A percentile compares a stretch with the other conserved stretches of the same genome.
phyloP scores from a whole-genome alignment of 1,140 invertebrate species.

The Trypoxylus dichotomus region DNA sequence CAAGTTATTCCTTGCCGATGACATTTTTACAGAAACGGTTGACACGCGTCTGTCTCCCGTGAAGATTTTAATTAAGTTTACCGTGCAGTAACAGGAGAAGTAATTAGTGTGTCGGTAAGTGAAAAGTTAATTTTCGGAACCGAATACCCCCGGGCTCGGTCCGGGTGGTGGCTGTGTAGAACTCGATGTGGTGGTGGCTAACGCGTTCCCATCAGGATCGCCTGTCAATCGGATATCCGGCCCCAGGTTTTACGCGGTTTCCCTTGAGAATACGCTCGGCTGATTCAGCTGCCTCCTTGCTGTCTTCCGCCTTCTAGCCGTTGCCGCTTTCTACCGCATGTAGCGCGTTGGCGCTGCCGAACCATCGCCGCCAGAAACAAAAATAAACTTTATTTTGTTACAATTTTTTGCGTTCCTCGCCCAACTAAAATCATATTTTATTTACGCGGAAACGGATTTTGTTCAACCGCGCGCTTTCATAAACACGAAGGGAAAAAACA shows the following conservation, averaged over 20 bases:
- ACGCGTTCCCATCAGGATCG: slow-evolving; percentile 33
- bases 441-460: slow-evolving; percentile 18
- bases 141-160: slow-evolving; percentile 17
- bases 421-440: slow-evolving; percentile 25
- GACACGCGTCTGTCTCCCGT: background rate
- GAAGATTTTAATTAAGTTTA: slow-evolving; percentile 29
- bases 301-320: background rate
- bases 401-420: slow-evolving; percentile 12
- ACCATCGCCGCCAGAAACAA: slow-evolving; percentile 7
- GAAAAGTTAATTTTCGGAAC: slow-evolving; percentile 31
- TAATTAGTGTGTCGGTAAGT: slow-evolving; percentile 32
- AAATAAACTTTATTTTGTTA: slow-evolving; percentile 24
- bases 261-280: slow-evolving; percentile 36
- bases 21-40: background rate
- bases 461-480: background rate
- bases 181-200: slow-evolving; percentile 22
- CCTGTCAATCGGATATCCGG: slow-evolving; percentile 42
- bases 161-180: background rate
- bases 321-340: background rate
- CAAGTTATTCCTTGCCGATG: background rate
- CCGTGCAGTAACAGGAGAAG: slow-evolving; percentile 16
- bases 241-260: slow-evolving; percentile 37
- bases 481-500: background rate
- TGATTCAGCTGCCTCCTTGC: slow-evolving; percentile 35
- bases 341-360: background rate